Evolutionary conservation across 2,797 vertebrate genomes (phyloP).

Genomic region (Morus bassanus): DNA sequence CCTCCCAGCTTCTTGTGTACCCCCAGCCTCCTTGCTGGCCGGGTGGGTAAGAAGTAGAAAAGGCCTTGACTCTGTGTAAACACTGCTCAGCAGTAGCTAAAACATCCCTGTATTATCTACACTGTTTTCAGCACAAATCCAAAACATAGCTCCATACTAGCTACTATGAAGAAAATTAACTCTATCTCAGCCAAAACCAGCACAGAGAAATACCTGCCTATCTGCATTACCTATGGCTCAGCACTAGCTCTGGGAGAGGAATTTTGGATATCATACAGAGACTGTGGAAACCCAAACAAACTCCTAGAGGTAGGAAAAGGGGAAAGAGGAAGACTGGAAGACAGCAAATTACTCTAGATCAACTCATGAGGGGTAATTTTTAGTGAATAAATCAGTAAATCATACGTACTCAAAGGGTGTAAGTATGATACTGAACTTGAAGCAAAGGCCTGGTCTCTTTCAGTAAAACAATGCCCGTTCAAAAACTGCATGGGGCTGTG

Average conservation of each 20-base stretch:
- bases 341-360: neutral
- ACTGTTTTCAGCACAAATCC: no score
- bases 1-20: no score
- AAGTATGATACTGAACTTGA: neutral
- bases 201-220: neutral
- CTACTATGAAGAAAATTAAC: no score
- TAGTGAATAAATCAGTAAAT: neutral
- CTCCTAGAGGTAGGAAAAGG: neutral
- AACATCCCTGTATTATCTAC: no score
- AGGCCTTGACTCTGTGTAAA: no score
- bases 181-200: no score
- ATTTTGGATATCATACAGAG: neutral
- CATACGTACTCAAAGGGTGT: neutral
- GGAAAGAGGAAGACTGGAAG: neutral
- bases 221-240: neutral
- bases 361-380: neutral
- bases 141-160: no score
- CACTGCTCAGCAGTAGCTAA: no score
- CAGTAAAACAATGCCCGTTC: neutral
- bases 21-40: no score
- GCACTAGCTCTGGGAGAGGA: neutral
- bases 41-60: no score
- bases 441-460: neutral
- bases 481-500: neutral
- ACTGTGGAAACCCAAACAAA: neutral